A percentile compares a stretch with the other conserved stretches of the same genome.
phyloP scores from a whole-genome alignment of 2,888 invertebrate genomes.

The Caenorhabditis wallacei region DNA sequence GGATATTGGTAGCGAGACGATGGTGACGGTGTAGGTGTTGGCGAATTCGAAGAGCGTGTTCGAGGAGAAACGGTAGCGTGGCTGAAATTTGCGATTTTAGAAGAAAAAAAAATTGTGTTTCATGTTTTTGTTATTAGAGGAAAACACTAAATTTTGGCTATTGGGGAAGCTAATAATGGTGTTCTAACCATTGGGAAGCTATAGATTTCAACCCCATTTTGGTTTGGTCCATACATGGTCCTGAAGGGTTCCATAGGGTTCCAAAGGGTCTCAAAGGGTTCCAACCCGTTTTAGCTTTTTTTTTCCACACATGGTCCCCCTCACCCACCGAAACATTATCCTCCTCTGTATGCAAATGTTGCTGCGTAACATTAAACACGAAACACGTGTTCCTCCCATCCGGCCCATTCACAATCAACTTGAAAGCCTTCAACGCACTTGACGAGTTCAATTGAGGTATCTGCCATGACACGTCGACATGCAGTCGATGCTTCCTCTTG shows the following conservation, averaged over 20 bases:
- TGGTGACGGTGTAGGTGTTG: conserved; percentile 73
- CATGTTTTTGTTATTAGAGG: no score
- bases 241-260: no score
- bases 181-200: no score
- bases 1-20: conserved; percentile 73
- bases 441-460: conserved; percentile 70
- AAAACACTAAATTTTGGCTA: no score
- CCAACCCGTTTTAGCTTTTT: not conserved
- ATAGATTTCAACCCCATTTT: no score
- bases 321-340: conserved; percentile 50
- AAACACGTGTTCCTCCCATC: conserved; percentile 78
- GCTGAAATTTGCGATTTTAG: conserved; percentile 71
- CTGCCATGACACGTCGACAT: conserved; percentile 82
- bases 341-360: conserved; percentile 60
- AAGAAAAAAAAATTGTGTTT: no score
- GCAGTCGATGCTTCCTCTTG: conserved; percentile 74
- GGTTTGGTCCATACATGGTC: no score
- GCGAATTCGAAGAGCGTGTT: conserved; percentile 78
- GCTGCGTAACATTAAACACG: conserved; percentile 78
- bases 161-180: no score
- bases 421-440: conserved; percentile 74
- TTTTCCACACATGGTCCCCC: not conserved
- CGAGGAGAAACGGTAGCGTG: conserved; percentile 81
- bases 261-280: no score
- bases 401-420: conserved; percentile 75